Conservation (phyloP, 37 sponge, comb jelly and placozoan species). For the Corticium candelabrum region DNA sequence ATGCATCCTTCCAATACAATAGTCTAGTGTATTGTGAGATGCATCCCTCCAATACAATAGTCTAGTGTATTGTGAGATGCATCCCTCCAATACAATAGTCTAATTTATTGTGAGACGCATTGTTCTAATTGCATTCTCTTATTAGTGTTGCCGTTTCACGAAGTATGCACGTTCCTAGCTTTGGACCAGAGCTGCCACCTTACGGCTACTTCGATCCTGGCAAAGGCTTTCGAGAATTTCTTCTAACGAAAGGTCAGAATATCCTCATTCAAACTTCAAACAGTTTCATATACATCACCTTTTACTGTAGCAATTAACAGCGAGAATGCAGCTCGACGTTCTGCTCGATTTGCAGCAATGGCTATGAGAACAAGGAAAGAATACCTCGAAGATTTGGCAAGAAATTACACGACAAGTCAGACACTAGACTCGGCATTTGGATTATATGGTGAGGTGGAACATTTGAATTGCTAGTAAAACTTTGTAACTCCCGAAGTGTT, state of each 20-base stretch:
- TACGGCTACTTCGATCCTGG: slow-evolving; percentile 60
- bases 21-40: too few relatives aligned
- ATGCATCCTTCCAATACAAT: too few relatives aligned
- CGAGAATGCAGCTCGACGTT: slow-evolving; percentile 77
- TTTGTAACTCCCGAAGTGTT: too few relatives aligned
- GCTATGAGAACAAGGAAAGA: slow-evolving; percentile 66
- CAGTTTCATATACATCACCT: not conserved
- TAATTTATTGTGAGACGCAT: not conserved
- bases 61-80: too few relatives aligned
- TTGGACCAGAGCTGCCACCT: slow-evolving; percentile 78
- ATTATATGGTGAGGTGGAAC: slow-evolving; percentile 21
- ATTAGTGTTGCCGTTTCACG: slow-evolving; percentile 80
- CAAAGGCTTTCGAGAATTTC: slow-evolving; percentile 66
- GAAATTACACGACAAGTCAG: slow-evolving; percentile 17
- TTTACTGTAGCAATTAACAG: slow-evolving; percentile 84
- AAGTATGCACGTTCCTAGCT: slow-evolving; percentile 62
- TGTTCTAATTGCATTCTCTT: not conserved
- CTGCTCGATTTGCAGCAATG: slow-evolving; percentile 66
- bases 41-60: too few relatives aligned
- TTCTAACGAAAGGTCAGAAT: slow-evolving; percentile 79
- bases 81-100: not conserved
- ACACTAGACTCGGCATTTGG: slow-evolving; percentile 42
- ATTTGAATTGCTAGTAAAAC: too few relatives aligned
- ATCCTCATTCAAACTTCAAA: not conserved
- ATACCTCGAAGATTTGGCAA: slow-evolving; percentile 61